Conservation (phyloP, 2,113 vertebrate species). For the Mustela nigripes region DNA sequence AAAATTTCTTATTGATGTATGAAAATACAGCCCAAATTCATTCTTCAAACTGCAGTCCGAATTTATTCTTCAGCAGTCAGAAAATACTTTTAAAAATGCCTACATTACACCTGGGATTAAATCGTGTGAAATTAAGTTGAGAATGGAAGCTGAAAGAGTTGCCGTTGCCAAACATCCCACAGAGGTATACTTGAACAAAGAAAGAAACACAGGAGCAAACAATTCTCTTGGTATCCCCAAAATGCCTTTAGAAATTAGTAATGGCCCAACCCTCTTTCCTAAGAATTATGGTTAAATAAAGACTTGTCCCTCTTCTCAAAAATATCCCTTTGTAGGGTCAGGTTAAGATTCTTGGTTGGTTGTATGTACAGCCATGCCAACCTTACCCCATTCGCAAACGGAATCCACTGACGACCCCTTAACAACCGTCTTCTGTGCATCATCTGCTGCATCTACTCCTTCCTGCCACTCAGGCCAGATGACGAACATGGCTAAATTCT, state of each 20-base stretch:
- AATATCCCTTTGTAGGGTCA: background rate
- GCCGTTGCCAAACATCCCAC: background rate
- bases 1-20: slow-evolving; percentile 21
- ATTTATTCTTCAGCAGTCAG: background rate
- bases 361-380: background rate
- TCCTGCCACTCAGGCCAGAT: background rate
- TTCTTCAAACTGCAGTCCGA: background rate
- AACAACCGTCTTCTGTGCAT: background rate
- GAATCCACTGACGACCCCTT: background rate
- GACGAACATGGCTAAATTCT: background rate
- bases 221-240: background rate
- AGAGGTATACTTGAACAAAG: background rate
- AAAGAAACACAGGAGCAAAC: background rate
- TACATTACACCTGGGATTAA: background rate
- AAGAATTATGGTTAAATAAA: background rate
- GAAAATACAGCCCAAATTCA: slow-evolving; percentile 7
- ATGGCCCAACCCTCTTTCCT: background rate
- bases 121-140: background rate
- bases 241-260: background rate
- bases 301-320: background rate
- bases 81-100: background rate
- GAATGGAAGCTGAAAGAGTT: background rate
- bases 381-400: background rate
- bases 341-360: background rate
- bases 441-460: background rate